These are phyloP conservation scores for Centrocercus urophasianus DNA, from an alignment of 2,113 vertebrate species.

Conservation along the genomic window DNA sequence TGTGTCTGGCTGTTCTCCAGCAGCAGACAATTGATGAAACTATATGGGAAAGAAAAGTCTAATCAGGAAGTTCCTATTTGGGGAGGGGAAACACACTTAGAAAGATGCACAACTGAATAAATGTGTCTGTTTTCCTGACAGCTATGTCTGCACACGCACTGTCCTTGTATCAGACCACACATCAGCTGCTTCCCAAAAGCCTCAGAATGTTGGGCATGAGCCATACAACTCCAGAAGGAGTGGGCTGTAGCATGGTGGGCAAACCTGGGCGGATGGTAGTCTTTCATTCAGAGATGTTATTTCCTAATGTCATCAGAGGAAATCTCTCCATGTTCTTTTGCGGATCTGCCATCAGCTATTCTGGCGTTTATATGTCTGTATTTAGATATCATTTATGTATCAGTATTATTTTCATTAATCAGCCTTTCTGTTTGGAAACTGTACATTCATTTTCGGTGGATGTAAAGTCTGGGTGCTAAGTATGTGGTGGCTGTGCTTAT, in stretches of 20 bases:
- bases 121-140: background rate
- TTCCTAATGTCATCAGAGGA: background rate
- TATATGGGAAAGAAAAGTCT: background rate
- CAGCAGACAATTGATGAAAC: background rate
- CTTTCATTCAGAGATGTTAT: background rate
- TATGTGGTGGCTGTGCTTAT: background rate
- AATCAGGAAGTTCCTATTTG: background rate
- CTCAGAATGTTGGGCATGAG: background rate
- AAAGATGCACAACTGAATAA: background rate
- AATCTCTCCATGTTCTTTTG: background rate
- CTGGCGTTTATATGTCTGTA: background rate
- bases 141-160: background rate
- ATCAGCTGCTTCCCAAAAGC: background rate
- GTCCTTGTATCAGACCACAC: background rate
- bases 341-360: background rate
- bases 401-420: background rate
- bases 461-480: background rate
- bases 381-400: background rate
- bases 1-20: background rate
- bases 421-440: background rate
- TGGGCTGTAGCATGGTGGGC: background rate
- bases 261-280: fast-evolving
- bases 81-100: background rate
- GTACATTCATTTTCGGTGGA: background rate
- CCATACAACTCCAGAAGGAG: background rate